Base-by-base conservation (phyloP, 2,113 vertebrate genomes). In the Barbus barbus region DNA sequence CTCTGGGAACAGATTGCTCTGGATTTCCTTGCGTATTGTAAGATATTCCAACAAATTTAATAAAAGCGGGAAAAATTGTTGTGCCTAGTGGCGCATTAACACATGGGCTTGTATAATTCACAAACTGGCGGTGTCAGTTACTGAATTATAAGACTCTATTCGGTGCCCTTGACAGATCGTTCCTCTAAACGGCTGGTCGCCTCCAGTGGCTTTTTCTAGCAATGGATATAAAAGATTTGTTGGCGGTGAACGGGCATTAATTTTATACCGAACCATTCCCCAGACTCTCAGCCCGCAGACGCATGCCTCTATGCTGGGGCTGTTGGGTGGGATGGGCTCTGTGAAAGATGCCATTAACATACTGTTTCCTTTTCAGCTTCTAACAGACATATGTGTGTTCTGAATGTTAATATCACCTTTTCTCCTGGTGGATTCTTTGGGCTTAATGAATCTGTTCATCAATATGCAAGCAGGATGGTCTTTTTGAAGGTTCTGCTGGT, bases 291-390 rank as follows among this genome's bases (percentile, higher is more conserved):
- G 9, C 2, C 31, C 33, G 31, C 33, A 78, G 0, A 78, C 33
- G 79, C 65, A 74, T 80, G 31, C 83, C 31, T n/a, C 53, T 58
- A 26, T 61, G 0, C 6, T 16, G 22, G 65, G 65, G 65, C 31
- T 69, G 65, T 36, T 36, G 65, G 65, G 31, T 69, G 65, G 65
- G 65, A 36, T 8, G 18, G 31, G 3, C 22, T 72, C 36, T 72
- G 36, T 46, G 60, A 78, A 63, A 48, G 53, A 73, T 78, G 83
- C 86, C 69, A 81, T 79, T 90, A 87, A 86, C 78, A 80, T 88
- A 80, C 82, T 73, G 71, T 85, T 60, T 83, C 67, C 74, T 89
- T 88, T 69, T 69, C 90, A 91, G 90, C 86, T 61, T 90, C 83
- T 90, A n/a, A 89, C 86, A 88, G 16, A 33, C 5, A 0, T 38